Evolutionary conservation across 2,113 vertebrate genomes (phyloP), one percentile per base, ranked within the genome.

Genomic region (Boulengeromyrus knoepffleri): DNA sequence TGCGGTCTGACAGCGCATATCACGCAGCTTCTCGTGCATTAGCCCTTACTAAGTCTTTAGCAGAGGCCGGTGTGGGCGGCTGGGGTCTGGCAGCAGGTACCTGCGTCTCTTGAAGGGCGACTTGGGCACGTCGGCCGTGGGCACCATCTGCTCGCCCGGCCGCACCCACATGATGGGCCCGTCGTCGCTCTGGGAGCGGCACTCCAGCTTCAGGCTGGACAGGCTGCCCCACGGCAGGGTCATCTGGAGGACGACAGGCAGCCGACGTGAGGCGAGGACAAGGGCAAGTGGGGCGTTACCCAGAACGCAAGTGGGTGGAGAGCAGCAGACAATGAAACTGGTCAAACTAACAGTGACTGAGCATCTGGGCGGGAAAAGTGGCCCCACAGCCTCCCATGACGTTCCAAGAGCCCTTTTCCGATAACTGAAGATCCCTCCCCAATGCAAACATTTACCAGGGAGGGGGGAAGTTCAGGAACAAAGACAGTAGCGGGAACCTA

Each of bases 121-220:
- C 96, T 99, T 99, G 95, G 98, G 98, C 97, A 99, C 97, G 91
- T 99, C 98, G 90, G 98, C 98, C 47, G 98, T 99, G 31, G 98
- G 98, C 3, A 99, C 98, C 98, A 99, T 99, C 93, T 99, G 98
- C 89, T 99, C 98, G 89, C 98, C 98, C 0, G 98, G 98, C 91
- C 98, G 95, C 86, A 99, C 98, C 98, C 98, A 99, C 98, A 99
- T 97, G 90, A 99, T 99, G 89, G 98, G 98, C 2, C 98, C 98
- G 45, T 99, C 98, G 0, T 99, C 98, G 42, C 98, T 99, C 93
- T 99, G 97, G 47, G 98, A 99, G 91, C 98, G 97, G 92, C 98
- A 99, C 95, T 98, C 97, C 66, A 99, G 96, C 91, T 97, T 96
- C 83, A 99, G 97, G 88, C 97, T 98, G 90, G 98, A 99, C 90